Percentiles rank a stretch among this genome's conserved stretches.
Evolutionary conservation across 2,888 invertebrate genomes (phyloP).

Genomic region (Drosophila pseudotakahashii): DNA sequence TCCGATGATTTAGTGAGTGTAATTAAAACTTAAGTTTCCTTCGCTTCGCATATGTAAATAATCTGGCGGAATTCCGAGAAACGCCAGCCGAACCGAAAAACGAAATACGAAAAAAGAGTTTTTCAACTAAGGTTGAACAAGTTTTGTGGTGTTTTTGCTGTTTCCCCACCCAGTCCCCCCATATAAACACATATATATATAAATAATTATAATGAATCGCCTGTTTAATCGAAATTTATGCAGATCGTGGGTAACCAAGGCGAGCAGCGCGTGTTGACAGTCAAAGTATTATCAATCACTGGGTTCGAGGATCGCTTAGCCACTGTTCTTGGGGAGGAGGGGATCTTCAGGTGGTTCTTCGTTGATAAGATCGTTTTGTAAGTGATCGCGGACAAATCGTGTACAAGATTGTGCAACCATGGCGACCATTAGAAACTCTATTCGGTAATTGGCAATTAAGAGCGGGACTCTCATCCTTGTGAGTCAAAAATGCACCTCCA

Average conservation of each 20-base stretch:
- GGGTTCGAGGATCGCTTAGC: slow-evolving; percentile 19
- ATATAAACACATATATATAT: background rate
- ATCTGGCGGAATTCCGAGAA: slow-evolving; percentile 77
- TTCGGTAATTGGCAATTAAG: slow-evolving; percentile 63
- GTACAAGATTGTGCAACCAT: slow-evolving; percentile 48
- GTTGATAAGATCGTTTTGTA: slow-evolving; percentile 59
- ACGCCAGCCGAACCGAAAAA: slow-evolving; percentile 41
- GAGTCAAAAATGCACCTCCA: slow-evolving; percentile 43
- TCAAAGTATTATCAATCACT: slow-evolving; percentile 62
- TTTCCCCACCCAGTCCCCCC: too few species aligned
- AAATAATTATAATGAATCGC: slow-evolving; percentile 74
- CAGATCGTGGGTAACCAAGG: slow-evolving; percentile 49
- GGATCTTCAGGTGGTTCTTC: background rate
- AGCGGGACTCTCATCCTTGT: slow-evolving; percentile 9
- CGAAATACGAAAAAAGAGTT: slow-evolving; percentile 31
- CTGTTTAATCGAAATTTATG: slow-evolving; percentile 68
- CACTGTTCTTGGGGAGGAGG: slow-evolving; percentile 49
- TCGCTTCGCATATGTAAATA: slow-evolving; percentile 74
- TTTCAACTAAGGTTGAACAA: slow-evolving; percentile 64
- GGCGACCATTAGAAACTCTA: slow-evolving; percentile 37
- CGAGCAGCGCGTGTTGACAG: slow-evolving; percentile 69
- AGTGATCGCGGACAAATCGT: slow-evolving; percentile 60
- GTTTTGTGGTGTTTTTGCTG: slow-evolving; percentile 51
- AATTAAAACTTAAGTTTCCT: slow-evolving; percentile 82
- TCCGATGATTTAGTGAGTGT: slow-evolving; percentile 82